A percentile compares a stretch with the other conserved stretches of the same genome.
Evolutionary conservation across 2,113 vertebrate genomes (phyloP).

Genomic region (Mobula hypostoma): DNA sequence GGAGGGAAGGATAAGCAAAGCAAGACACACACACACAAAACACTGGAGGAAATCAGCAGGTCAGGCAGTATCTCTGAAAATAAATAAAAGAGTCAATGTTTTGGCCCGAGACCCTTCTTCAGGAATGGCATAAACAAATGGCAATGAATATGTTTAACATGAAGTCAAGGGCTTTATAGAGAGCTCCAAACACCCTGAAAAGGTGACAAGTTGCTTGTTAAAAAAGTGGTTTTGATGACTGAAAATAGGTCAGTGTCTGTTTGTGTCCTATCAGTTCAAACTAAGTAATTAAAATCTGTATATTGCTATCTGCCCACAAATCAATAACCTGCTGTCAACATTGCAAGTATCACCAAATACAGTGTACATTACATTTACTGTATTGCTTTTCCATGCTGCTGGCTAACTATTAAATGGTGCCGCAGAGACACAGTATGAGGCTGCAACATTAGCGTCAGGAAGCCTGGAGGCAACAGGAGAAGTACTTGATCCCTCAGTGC

Average conservation of each 20-base stretch:
- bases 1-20: no score
- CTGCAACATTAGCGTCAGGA: neutral
- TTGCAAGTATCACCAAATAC: neutral
- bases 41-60: no score
- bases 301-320: slow-evolving; percentile 10
- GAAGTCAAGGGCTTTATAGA: no score
- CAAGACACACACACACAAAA: no score
- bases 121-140: neutral
- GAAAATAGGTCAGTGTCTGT: slow-evolving; percentile 16
- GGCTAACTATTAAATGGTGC: slow-evolving; percentile 15
- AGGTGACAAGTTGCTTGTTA: neutral
- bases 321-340: slow-evolving; percentile 14
- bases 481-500: neutral
- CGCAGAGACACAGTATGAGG: neutral
- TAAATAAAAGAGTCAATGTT: no score
- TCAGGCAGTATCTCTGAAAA: no score
- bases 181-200: neutral
- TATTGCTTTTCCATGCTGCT: neutral
- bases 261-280: neutral
- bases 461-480: neutral
- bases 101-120: no score
- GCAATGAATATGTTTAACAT: neutral
- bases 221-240: slow-evolving; percentile 12
- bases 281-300: slow-evolving; percentile 30
- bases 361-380: slow-evolving; percentile 3